Base-by-base conservation (phyloP, 2,888 invertebrate species). In the Oscheius sp. region DNA sequence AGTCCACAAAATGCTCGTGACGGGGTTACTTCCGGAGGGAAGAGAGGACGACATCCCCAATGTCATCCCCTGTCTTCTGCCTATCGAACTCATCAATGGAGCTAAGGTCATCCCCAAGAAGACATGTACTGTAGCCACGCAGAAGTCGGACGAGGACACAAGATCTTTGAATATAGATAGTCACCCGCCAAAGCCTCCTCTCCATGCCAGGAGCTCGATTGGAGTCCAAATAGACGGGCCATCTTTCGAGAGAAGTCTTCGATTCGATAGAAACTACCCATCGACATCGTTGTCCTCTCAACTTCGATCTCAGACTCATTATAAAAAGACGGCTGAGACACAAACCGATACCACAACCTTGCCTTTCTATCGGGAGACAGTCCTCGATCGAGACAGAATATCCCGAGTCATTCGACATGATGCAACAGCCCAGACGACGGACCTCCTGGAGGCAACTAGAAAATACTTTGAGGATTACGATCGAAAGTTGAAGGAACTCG, bases 1-100 rank as follows among this genome's bases (percentile, higher is more conserved):
- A 17, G 83, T 86, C 30, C 80, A 83, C 30, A 77, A 80, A 45
- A 82, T 86, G 84, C 65, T 86, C 5, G 74, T 81, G 26, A 83
- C 80, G 26, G 85, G 86, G 8, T 71, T 84, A 1, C 64, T 86
- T 14, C 84, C 85, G 5, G 80, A 81, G 30, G 41, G 70, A 12
- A 69, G 70, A 26, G 68, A 76, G 14, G 84, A 86, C 66, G 80
- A 83, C 26, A 70, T 78, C n/a, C 86, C 86, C 2, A 61, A 64
- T 5, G 75, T 83, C 22, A 75, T 84, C 47, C 81, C 81, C 36
- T 86, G 86, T 68, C 62, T 68, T 12, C 74, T 86, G 51, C 86
- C 86, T 2, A 70, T 72, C 24, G 85, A 86, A 36, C 69, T 86
- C 24, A 69, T 85, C 9, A 68, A 68, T 12, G 85, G 80, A 28